A percentile compares a stretch with the other conserved stretches of the same genome.
Evolutionary conservation across 2,888 invertebrate species (phyloP).

Genomic region (Hetaerina titia): DNA sequence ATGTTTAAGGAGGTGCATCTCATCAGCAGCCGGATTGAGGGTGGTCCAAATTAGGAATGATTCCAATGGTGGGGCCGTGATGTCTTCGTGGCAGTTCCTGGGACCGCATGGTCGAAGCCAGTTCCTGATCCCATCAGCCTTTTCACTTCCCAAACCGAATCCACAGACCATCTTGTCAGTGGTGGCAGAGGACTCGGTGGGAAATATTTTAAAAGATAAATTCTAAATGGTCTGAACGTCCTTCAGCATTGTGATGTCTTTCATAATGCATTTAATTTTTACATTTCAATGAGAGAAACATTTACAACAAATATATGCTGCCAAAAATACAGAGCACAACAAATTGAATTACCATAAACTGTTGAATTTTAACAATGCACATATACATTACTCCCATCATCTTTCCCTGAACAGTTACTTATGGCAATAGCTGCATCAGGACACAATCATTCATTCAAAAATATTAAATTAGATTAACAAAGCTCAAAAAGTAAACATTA

Average conservation of each 20-base stretch:
- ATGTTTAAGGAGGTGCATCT: constrained; percentile 36
- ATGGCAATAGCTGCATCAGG: constrained; percentile 36
- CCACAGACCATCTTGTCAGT: constrained; percentile 74
- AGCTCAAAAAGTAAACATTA: constrained; percentile 33
- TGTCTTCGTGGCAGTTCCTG: constrained; percentile 75
- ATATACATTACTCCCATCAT: not conserved
- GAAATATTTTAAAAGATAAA: constrained; percentile 81
- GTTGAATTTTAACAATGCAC: constrained; percentile 16
- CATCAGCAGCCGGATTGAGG: constrained; percentile 82
- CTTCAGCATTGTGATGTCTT: not conserved
- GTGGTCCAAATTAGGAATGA: constrained; percentile 84
- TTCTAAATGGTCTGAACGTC: constrained; percentile 4
- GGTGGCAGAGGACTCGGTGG: constrained; percentile 84
- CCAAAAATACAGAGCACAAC: constrained; percentile 57
- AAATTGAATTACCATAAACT: constrained; percentile 15
- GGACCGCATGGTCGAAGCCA: constrained; percentile 75
- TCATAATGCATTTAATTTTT: constrained; percentile 22
- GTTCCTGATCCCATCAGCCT: constrained; percentile 70
- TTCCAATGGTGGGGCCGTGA: constrained; percentile 77
- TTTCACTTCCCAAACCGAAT: not conserved
- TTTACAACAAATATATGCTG: constrained; percentile 57
- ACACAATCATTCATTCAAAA: constrained; percentile 47
- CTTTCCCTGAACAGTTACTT: not conserved
- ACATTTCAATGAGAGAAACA: constrained; percentile 41
- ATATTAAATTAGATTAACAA: constrained; percentile 36